Base-by-base conservation (phyloP, 2,888 invertebrate genomes). In the Cosmopolites sordidus region DNA sequence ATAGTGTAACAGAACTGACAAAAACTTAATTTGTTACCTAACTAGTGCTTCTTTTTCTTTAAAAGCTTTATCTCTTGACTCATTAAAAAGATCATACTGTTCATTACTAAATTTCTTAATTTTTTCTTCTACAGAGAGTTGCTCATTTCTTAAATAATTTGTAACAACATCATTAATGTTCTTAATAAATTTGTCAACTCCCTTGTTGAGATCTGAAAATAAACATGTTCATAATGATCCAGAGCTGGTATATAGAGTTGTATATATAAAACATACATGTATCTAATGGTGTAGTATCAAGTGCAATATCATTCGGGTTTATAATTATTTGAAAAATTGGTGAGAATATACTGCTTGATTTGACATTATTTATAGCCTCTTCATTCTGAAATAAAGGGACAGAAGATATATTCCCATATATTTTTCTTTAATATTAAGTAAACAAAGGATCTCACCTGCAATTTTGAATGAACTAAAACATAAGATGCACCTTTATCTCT, bases 81-180 rank as follows among this genome's bases (percentile, higher is more conserved):
- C 81, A 68, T 91, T 88, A 63, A 89, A 79, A 61, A 83, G 50
- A 29, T 64, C 62, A 77, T 87, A 87, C 68, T 89, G 86, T 67
- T 84, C 83, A 64, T 86, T 86, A 58, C 84, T 83, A 73, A 81
- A 91, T 55, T 81, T 81, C 65, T 86, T 82, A 55, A 92, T 86
- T 61, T 84, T 80, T 63, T 87, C 86, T 66, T 90, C 89, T 42
- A 87, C 82, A 1, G 81, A 79, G 41, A 80, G 78, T 46, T 86
- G 80, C 73, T 90, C 85, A 42, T 80, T 78, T 67, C 86, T 82
- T 47, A 91, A 73, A 43, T 81, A 83, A 62, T 82, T 81, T 54
- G 83, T 81, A 55, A 88, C 77, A 65, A 84, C 82, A 63, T 84
- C 82, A 65, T 83, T 84, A 29, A 88, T 75, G 43, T 76, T 77